Evolutionary conservation across 2,113 vertebrate genomes (phyloP).

Genomic region (Phylloscopus trochiloides): DNA sequence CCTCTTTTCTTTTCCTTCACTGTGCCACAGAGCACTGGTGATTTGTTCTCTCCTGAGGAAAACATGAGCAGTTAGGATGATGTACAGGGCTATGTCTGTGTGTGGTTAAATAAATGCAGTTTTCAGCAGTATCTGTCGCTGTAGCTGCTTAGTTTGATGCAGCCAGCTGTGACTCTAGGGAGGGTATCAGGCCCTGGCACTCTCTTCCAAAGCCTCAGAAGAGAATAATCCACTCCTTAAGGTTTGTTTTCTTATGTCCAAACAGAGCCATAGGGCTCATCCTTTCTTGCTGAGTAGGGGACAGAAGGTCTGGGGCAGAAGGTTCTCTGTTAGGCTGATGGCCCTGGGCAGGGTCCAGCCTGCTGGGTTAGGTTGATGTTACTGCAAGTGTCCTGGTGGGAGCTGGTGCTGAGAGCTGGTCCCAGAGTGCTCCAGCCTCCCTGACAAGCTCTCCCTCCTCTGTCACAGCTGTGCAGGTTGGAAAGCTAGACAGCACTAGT

Average conservation of each 20-base stretch:
- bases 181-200: neutral
- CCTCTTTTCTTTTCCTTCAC: neutral
- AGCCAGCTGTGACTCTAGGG: neutral
- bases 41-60: neutral
- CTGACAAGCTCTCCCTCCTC: neutral
- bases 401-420: neutral
- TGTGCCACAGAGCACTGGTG: neutral
- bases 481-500: neutral
- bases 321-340: neutral
- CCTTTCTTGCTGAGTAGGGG: neutral
- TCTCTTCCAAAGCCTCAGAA: neutral
- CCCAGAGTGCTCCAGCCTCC: neutral
- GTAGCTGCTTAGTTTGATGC: neutral
- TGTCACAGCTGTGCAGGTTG: neutral
- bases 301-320: neutral
- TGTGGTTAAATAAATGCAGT: neutral
- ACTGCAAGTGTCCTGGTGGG: rapidly evolving
- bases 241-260: neutral
- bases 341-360: neutral
- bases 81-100: neutral
- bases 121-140: neutral
- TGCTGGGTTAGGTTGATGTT: rapidly evolving
- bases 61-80: neutral
- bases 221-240: neutral
- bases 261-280: no score